Conservation (phyloP, 2,797 vertebrate species). For the Otolemur crassicaudatus region DNA sequence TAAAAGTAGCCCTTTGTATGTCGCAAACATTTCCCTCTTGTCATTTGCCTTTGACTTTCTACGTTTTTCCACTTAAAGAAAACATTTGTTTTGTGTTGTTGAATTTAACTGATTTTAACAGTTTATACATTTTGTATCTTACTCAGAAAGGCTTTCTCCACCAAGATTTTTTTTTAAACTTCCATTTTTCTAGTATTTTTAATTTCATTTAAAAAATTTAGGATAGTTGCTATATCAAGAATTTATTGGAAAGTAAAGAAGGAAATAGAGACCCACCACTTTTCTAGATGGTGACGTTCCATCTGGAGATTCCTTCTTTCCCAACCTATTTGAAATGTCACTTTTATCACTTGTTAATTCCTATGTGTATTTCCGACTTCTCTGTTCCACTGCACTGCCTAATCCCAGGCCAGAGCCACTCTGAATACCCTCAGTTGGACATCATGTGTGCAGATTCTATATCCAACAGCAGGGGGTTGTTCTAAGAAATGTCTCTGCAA, state of each 20-base stretch:
- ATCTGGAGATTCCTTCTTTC: constrained; percentile 11
- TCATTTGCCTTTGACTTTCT: constrained; percentile 1
- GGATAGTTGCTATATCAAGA: neutral
- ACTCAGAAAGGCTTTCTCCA: constrained; percentile 15
- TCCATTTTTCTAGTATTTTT: neutral
- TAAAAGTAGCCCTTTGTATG: neutral
- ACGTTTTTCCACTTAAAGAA: neutral
- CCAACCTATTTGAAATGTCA: neutral
- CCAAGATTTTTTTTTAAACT: neutral
- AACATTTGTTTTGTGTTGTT: neutral
- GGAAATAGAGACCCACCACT: neutral
- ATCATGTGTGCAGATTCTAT: neutral
- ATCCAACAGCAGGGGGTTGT: neutral
- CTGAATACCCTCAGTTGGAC: neutral
- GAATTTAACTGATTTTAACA: constrained; percentile 12
- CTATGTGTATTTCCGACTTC: neutral
- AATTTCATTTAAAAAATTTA: neutral
- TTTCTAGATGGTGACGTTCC: neutral
- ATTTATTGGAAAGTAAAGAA: neutral
- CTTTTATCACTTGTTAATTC: neutral
- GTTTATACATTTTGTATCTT: constrained; percentile 9
- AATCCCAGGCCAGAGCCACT: too few relatives aligned
- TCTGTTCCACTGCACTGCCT: neutral
- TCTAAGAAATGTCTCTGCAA: neutral
- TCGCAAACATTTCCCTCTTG: neutral